phyloP scores from a whole-genome alignment of 2,797 vertebrate genomes.

The Masticophis lateralis region DNA sequence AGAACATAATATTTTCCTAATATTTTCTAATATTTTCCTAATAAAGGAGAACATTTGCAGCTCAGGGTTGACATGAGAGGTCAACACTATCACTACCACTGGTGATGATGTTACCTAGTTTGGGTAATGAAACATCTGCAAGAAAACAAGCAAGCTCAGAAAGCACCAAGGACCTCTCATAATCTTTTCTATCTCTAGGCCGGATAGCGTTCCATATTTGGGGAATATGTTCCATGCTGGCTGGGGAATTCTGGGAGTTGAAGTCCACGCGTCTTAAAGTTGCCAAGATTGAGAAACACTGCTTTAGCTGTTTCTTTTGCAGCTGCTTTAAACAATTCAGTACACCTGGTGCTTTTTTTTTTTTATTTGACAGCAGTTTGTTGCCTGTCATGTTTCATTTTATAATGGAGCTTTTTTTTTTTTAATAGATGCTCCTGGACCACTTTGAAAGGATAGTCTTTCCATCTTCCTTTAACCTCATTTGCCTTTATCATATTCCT shows the following conservation, averaged over 20 bases:
- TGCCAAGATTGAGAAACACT: too few species aligned
- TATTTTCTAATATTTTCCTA: not conserved
- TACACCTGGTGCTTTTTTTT: not conserved
- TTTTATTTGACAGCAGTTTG: not conserved
- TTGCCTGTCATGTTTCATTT: not conserved
- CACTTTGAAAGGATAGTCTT: not conserved
- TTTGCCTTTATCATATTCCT: not conserved
- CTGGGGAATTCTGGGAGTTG: too few species aligned
- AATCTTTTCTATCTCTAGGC: not conserved
- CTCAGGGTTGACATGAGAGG: too few species aligned
- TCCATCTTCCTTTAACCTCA: not conserved
- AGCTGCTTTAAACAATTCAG: not conserved
- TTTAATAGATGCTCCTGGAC: not conserved
- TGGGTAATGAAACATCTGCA: too few species aligned
- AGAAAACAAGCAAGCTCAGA: too few species aligned
- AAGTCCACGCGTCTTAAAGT: too few species aligned
- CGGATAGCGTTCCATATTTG: not conserved
- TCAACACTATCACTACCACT: too few species aligned
- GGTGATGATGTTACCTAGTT: too few species aligned
- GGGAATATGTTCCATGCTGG: too few species aligned
- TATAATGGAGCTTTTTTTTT: not conserved
- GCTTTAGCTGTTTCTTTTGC: not conserved
- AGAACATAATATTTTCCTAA: not conserved
- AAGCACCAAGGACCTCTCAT: not conserved
- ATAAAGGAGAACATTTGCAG: too few species aligned